Conservation (phyloP, 2,888 invertebrate species). For the Phengaris alcon region DNA sequence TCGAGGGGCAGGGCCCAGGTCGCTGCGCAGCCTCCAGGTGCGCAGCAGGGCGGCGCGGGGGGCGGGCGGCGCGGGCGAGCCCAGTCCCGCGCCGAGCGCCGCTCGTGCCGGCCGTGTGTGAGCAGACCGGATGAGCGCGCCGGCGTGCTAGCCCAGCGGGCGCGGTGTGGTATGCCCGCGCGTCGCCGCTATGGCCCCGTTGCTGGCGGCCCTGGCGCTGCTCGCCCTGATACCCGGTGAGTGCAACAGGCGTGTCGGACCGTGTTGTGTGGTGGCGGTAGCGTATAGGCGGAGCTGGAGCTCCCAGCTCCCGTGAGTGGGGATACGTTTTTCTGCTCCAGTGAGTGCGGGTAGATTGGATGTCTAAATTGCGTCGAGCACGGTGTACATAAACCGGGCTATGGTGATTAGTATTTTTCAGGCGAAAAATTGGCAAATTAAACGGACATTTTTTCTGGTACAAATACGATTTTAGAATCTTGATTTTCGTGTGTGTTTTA, state of each 20-base stretch:
- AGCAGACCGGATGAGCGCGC: slow-evolving; percentile 70
- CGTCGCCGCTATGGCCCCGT: slow-evolving; percentile 71
- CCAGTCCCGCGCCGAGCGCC: slow-evolving; percentile 72
- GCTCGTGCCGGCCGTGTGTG: slow-evolving; percentile 65
- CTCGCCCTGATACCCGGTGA: slow-evolving; percentile 75
- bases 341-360: slow-evolving; percentile 26
- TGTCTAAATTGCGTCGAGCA: not conserved
- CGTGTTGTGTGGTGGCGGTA: not conserved
- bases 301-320: not conserved
- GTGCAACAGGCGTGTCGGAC: slow-evolving; percentile 63
- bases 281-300: not conserved
- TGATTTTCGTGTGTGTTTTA: no score
- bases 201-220: slow-evolving; percentile 72
- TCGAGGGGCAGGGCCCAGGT: slow-evolving; percentile 50
- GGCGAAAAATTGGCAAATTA: not conserved
- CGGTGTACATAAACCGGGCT: not conserved
- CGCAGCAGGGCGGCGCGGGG: slow-evolving; percentile 45
- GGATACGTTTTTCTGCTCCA: slow-evolving; percentile 14
- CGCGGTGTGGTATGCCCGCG: slow-evolving; percentile 79
- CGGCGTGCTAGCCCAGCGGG: slow-evolving; percentile 75
- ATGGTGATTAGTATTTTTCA: not conserved
- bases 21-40: slow-evolving; percentile 57
- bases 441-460: no score
- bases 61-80: slow-evolving; percentile 49
- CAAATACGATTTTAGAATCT: no score